Evolutionary conservation across 2,888 invertebrate species (phyloP).

Genomic region (Meloe dianella): DNA sequence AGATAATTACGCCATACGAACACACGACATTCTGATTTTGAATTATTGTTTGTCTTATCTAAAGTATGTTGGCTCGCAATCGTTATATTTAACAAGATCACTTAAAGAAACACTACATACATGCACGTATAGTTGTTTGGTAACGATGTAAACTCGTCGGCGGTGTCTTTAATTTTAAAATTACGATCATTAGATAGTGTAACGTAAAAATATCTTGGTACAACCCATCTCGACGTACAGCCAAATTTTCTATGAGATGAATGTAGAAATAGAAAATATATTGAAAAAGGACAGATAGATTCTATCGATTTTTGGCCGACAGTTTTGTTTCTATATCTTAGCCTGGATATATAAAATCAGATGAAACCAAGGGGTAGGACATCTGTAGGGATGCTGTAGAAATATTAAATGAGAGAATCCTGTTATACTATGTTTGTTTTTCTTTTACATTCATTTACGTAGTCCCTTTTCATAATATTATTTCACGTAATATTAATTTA

Average conservation of each 20-base stretch:
- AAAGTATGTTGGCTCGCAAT: conserved; percentile 14
- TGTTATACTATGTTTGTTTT: background rate
- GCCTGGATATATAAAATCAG: conserved; percentile 42
- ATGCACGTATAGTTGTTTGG: conserved; percentile 19
- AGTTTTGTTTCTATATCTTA: conserved; percentile 49
- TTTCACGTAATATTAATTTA: too few relatives aligned
- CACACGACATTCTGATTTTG: conserved; percentile 24
- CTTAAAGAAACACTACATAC: conserved; percentile 13
- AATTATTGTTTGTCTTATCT: conserved; percentile 22
- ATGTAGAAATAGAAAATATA: conserved; percentile 34
- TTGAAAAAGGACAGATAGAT: conserved; percentile 44
- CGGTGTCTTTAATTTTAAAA: conserved; percentile 53
- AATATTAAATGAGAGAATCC: background rate
- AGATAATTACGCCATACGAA: conserved; percentile 37
- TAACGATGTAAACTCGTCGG: conserved; percentile 23
- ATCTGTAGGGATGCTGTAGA: conserved; percentile 53
- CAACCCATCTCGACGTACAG: conserved; percentile 53
- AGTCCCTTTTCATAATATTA: too few relatives aligned
- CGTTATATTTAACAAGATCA: background rate
- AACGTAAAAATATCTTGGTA: conserved; percentile 58
- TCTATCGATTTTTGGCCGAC: conserved; percentile 56
- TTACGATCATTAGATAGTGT: conserved; percentile 49
- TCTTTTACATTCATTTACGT: background rate
- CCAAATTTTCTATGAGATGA: conserved; percentile 48
- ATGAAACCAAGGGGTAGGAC: conserved; percentile 43